Conservation (phyloP, 2,797 vertebrate species). For the Ctenopoma multispine region DNA sequence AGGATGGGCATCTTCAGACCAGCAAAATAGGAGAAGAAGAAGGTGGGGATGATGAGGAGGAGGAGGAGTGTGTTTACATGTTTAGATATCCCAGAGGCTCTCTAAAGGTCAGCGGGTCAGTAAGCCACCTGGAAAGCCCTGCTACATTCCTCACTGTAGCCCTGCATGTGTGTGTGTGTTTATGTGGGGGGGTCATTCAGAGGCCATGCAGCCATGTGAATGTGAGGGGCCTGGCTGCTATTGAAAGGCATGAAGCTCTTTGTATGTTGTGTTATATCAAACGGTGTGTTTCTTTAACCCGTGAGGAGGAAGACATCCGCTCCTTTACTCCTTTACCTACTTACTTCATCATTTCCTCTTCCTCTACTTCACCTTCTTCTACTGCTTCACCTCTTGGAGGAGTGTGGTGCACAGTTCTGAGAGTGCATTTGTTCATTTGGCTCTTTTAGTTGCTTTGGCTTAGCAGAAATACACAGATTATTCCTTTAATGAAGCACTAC, state of each 20-base stretch:
- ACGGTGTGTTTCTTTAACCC: slow-evolving; percentile 22
- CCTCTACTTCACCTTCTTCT: neutral
- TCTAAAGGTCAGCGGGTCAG: slow-evolving; percentile 89
- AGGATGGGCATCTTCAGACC: slow-evolving; percentile 34
- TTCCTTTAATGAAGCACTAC: neutral
- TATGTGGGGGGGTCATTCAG: slow-evolving; percentile 50
- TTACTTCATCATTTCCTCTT: slow-evolving; percentile 1
- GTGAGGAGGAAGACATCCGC: neutral
- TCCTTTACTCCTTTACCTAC: too few relatives aligned
- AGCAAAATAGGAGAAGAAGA: slow-evolving; percentile 26
- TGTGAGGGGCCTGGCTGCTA: slow-evolving; percentile 20
- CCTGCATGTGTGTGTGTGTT: slow-evolving; percentile 15
- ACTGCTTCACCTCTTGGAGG: neutral
- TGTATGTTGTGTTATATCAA: slow-evolving; percentile 20
- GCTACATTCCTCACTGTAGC: slow-evolving; percentile 75
- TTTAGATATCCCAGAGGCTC: slow-evolving; percentile 88
- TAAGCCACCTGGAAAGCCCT: slow-evolving; percentile 69
- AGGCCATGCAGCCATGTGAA: slow-evolving; percentile 52
- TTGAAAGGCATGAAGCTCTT: slow-evolving; percentile 47
- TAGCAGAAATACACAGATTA: neutral
- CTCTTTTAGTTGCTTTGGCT: neutral
- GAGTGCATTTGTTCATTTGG: neutral
- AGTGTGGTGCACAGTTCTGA: neutral
- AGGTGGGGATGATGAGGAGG: slow-evolving; percentile 33
- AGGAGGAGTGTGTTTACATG: slow-evolving; percentile 80